phyloP scores from a whole-genome alignment of 2,888 invertebrate species.

The Yponomeuta evonymella region DNA sequence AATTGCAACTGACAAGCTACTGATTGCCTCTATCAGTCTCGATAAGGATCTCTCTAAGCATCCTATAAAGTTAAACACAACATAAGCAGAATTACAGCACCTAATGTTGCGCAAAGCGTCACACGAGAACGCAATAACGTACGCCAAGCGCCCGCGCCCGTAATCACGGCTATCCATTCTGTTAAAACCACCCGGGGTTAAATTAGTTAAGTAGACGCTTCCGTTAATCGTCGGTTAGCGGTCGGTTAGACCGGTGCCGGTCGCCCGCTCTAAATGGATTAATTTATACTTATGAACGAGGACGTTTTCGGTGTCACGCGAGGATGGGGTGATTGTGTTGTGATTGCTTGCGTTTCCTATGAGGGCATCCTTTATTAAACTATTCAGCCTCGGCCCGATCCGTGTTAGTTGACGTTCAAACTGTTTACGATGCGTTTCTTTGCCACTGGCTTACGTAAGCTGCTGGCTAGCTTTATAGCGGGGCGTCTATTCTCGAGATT shows the following conservation, averaged over 20 bases:
- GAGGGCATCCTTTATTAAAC: constrained; percentile 64
- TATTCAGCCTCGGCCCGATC: constrained; percentile 32
- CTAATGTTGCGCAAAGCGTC: constrained; percentile 37
- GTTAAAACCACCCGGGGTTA: constrained; percentile 77
- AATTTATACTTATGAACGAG: constrained; percentile 77
- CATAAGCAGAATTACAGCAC: constrained; percentile 25
- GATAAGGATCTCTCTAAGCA: too few species aligned
- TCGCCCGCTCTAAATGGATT: constrained; percentile 74
- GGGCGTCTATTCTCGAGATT: background rate
- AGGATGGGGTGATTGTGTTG: constrained; percentile 74
- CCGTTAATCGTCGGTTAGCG: constrained; percentile 74
- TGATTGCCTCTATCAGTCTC: too few species aligned
- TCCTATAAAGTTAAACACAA: background rate
- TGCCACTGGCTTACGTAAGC: constrained; percentile 14
- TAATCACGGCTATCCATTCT: constrained; percentile 78
- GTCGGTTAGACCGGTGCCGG: constrained; percentile 65
- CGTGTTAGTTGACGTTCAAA: constrained; percentile 28
- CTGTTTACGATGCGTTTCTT: constrained; percentile 24
- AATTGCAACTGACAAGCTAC: too few species aligned
- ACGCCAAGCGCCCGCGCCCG: constrained; percentile 38
- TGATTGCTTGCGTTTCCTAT: constrained; percentile 73
- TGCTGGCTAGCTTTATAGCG: background rate
- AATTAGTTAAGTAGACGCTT: constrained; percentile 78
- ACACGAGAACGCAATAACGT: constrained; percentile 44
- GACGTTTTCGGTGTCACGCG: constrained; percentile 75